Evolutionary conservation across 2,113 vertebrate species (phyloP), one percentile per base, ranked within the genome.

Genomic region (Xenopus laevis): DNA sequence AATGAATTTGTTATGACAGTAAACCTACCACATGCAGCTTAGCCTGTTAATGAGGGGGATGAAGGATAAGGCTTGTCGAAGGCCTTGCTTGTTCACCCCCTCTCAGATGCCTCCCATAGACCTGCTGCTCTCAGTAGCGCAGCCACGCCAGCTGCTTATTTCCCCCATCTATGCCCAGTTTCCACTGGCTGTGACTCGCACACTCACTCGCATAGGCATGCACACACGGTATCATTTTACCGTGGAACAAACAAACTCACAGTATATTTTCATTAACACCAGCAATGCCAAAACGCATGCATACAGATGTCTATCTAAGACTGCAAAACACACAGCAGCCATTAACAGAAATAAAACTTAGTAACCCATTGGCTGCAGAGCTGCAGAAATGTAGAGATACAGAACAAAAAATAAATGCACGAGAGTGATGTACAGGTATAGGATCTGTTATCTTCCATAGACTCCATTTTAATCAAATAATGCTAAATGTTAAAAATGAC

Each of bases 191-290:
- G 59, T 57, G 33, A 64, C 16, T 5, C 67, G 4, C 23, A 60
- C 11, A 60, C 20, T 16, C 53, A 8, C 53, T 16, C 53, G 18
- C 67, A 45, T n/a, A 65, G 23, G n/a, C 62, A 65, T 13, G 61
- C 60, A 57, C 30, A 45, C 27, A 70, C 66, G 46, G 16, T 69
- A 68, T 75, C 73, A 62, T 69, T 47, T 69, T 75, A 62, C 74
- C 20, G 60, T 40, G 8, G 47, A 44, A 76, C 15, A 10, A 67
- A 68, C 57, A 60, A 13, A 40, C 57, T 45, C 50, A 30, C 18
- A 33, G 53, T 50, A 50, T 50, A 16, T 50, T 50, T 40, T 2
- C 12, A 50, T 16, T 50, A 50, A 50, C 15, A 40, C 8, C 33
- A 40, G 33, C 33, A 40, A 40, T 40, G 33, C 33, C 8, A 4